phyloP scores from a whole-genome alignment of 2,888 invertebrate species.

The Chelonus formosanus region DNA sequence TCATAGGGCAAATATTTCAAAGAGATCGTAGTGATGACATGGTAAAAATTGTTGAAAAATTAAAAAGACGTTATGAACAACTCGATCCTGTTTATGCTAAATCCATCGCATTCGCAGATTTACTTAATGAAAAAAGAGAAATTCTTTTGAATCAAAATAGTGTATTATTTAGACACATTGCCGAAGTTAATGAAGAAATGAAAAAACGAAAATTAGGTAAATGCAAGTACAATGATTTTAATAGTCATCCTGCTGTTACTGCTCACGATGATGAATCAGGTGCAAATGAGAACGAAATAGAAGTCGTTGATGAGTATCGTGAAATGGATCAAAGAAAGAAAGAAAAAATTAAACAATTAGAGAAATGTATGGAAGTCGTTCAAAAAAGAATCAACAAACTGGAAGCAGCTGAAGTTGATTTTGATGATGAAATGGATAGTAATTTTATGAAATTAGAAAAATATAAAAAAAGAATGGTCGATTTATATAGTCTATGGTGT shows the following conservation, averaged over 20 bases:
- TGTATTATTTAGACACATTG: slow-evolving; percentile 45
- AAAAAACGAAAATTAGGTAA: slow-evolving; percentile 38
- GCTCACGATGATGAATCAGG: background rate
- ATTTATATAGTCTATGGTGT: slow-evolving; percentile 49
- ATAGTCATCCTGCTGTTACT: background rate
- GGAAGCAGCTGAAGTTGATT: slow-evolving; percentile 76
- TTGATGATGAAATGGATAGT: slow-evolving; percentile 78
- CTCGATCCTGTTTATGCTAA: slow-evolving; percentile 44
- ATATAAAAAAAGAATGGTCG: slow-evolving; percentile 60
- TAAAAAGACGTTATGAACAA: slow-evolving; percentile 51
- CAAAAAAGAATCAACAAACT: slow-evolving; percentile 74
- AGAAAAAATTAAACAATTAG: slow-evolving; percentile 55
- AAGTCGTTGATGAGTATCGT: slow-evolving; percentile 20
- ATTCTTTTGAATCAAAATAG: slow-evolving; percentile 37
- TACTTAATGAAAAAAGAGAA: slow-evolving; percentile 47
- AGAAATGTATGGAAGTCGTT: slow-evolving; percentile 72
- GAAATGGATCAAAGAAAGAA: slow-evolving; percentile 16
- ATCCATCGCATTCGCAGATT: slow-evolving; percentile 45
- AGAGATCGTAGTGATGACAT: slow-evolving; percentile 47
- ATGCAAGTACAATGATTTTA: background rate
- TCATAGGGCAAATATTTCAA: slow-evolving; percentile 51
- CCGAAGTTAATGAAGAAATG: slow-evolving; percentile 50
- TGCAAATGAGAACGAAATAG: slow-evolving; percentile 3
- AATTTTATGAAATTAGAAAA: slow-evolving; percentile 76
- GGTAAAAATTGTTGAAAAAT: slow-evolving; percentile 49